These are phyloP conservation scores for Apodemus sylvaticus DNA, from an alignment of 2,113 vertebrate genomes.

Conservation along the genomic window DNA sequence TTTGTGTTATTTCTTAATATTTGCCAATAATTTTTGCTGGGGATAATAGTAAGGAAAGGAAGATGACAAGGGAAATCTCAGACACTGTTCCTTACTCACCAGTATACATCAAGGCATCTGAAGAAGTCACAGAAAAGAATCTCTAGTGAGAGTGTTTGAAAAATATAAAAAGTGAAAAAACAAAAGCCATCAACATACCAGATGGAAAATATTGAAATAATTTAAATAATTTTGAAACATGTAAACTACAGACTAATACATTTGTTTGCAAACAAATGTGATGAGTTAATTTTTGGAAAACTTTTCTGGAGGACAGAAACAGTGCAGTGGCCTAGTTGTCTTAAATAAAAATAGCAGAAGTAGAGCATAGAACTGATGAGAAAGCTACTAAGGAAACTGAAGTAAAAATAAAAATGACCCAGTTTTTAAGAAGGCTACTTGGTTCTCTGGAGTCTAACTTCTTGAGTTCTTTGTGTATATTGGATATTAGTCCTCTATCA, in stretches of 20 bases:
- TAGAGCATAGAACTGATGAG: background rate
- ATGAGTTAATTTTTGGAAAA: background rate
- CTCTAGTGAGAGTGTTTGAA: background rate
- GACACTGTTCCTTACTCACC: background rate
- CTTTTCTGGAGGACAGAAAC: background rate
- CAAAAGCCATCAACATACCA: background rate
- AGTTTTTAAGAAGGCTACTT: no score
- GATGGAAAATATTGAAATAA: background rate
- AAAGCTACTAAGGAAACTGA: background rate
- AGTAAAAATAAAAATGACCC: background rate
- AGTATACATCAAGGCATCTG: background rate
- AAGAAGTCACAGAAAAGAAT: background rate
- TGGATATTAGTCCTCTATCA: no score
- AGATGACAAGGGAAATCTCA: background rate
- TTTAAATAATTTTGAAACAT: background rate
- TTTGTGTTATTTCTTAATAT: background rate
- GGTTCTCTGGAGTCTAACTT: no score
- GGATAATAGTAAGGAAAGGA: background rate
- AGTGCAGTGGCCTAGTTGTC: background rate
- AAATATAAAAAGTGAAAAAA: background rate
- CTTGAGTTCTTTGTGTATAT: no score
- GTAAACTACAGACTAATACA: background rate
- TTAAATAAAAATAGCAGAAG: background rate
- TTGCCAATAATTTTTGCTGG: background rate
- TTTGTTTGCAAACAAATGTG: constrained; percentile 21